Evolutionary conservation across 2,797 vertebrate genomes (phyloP), one percentile per base, ranked within the genome.

Genomic region (Distichodus sexfasciatus): DNA sequence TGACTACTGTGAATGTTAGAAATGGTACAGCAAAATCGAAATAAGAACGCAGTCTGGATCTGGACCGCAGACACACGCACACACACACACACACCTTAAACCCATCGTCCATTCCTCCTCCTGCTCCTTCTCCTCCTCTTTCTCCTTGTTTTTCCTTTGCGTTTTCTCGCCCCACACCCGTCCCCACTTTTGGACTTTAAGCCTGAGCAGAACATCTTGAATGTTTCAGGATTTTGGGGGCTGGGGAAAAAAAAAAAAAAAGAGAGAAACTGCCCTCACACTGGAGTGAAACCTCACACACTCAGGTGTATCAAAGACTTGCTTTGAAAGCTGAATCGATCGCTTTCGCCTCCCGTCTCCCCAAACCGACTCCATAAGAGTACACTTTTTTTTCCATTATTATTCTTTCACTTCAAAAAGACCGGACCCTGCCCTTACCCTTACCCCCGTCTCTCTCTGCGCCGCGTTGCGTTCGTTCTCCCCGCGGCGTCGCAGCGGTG

Each of bases 391-490:
- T 35, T 7, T 7, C 10, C 1, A 15, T 44, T 60, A 59, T 71
- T 64, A 67, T 77, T 77, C 43, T 64, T 63, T 6, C 68, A 48
- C 72, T 77, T 74, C 62, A 71, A 77, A n/a, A n/a, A 71, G 71
- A 5, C 3, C 12, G 28, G 14, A 59, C 31, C 10, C 29, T 53
- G 21, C 44, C 23, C 43, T 47, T 47, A 3, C 24, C 2, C n/a
- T n/a, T n/a, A n/a, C n/a, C n/a, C n/a, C 35, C n/a, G 17, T 26
- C 46, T 65, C 60, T 47, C 63, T 66, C 61, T 33, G 14, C 26
- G 9, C 15, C 47, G 24, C 26, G 33, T 35, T 55, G 29, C n/a
- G 44, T 44, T 51, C 14, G 1, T n/a, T 41, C 17, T 66, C 40
- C 50, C 63, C 23, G 7, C 19, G 48, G 55, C n/a, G 23, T 9